Percentiles rank a stretch among this genome's conserved stretches.
phyloP scores from a whole-genome alignment of 1,140 invertebrate genomes.

The Drosophila oshimai region DNA sequence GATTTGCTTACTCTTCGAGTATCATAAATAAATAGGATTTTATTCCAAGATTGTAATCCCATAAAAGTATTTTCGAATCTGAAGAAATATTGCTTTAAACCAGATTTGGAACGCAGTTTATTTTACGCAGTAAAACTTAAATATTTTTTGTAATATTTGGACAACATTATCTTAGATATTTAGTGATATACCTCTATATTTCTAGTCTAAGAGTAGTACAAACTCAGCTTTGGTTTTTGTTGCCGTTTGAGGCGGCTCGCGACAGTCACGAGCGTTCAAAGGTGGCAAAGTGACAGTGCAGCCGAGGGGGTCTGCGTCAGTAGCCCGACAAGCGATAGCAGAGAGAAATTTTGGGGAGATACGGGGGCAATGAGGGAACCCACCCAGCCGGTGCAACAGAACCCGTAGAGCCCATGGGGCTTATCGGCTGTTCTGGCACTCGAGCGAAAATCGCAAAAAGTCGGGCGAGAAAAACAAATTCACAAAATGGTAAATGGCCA shows the following conservation, averaged over 20 bases:
- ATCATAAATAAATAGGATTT: no score
- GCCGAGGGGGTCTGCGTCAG: conserved; percentile 38
- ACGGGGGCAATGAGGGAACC: background rate
- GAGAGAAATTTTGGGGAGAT: background rate
- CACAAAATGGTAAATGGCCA: conserved; percentile 20
- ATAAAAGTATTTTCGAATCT: no score
- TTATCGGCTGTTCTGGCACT: conserved; percentile 57
- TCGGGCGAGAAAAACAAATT: conserved; percentile 4
- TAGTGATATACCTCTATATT: no score
- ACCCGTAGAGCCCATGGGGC: conserved; percentile 14
- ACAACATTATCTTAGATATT: no score
- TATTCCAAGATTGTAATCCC: no score
- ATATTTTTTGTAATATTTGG: no score
- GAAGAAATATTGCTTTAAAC: no score
- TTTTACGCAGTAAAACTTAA: no score
- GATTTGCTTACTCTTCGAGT: no score
- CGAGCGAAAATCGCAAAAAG: conserved; percentile 19
- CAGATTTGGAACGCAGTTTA: no score
- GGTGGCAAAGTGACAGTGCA: conserved; percentile 17
- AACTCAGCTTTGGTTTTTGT: background rate
- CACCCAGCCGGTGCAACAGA: background rate
- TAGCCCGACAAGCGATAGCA: conserved; percentile 26
- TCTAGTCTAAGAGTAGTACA: no score
- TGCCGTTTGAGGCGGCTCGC: background rate
- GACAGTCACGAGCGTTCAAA: conserved; percentile 49